These are phyloP conservation scores for Caenorhabditis brenneri DNA, from an alignment of 1,140 invertebrate genomes.

Conservation along the genomic window DNA sequence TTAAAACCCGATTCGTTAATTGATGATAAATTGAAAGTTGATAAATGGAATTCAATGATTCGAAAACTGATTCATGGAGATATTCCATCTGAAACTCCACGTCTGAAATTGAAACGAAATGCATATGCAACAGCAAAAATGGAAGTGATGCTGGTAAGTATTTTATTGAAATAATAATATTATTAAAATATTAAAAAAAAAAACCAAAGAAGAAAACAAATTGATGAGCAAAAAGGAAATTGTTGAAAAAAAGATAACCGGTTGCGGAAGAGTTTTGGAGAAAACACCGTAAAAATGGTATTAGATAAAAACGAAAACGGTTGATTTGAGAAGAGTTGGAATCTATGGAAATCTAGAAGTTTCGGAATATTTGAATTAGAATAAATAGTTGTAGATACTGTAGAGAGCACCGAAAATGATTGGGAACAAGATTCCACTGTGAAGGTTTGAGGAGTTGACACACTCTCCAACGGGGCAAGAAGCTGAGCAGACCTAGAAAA, in stretches of 20 bases:
- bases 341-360: too few relatives aligned
- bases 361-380: neutral
- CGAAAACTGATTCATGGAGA: conserved; percentile 60
- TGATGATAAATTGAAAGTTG: conserved; percentile 56
- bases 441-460: conserved; percentile 20
- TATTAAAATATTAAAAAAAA: neutral
- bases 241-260: neutral
- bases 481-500: conserved; percentile 31
- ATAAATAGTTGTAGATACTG: neutral
- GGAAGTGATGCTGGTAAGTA: neutral
- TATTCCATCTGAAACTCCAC: conserved; percentile 47
- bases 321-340: neutral
- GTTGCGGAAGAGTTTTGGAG: neutral
- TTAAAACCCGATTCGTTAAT: conserved; percentile 65
- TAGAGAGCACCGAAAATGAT: neutral
- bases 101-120: conserved; percentile 61
- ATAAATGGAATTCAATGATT: conserved; percentile 64
- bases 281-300: conserved; percentile 26
- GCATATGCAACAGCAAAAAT: conserved; percentile 48
- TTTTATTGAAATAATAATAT: neutral
- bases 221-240: neutral
- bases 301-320: neutral
- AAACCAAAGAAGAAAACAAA: neutral
- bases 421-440: neutral
- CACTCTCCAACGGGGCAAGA: conserved; percentile 40